Conservation (phyloP, 2,888 invertebrate species). For the Tachina fera region DNA sequence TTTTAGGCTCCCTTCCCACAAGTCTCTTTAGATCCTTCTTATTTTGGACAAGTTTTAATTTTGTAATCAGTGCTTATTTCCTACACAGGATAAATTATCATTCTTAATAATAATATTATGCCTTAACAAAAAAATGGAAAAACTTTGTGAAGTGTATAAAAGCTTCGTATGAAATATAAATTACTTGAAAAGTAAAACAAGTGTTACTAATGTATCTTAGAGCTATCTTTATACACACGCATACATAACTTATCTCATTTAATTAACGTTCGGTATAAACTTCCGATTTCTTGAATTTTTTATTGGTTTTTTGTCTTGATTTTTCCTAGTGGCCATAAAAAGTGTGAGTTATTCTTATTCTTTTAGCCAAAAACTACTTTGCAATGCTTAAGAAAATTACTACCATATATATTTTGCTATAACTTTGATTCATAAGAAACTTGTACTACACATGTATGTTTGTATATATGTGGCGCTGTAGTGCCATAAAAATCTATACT, state of each 20-base stretch:
- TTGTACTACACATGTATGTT: background rate
- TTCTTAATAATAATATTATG: no score
- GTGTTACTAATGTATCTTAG: background rate
- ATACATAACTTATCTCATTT: background rate
- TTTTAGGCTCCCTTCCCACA: no score
- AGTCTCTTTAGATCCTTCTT: no score
- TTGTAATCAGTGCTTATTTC: no score
- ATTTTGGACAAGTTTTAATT: no score
- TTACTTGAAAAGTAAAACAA: background rate
- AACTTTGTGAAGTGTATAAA: no score
- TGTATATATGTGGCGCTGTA: background rate
- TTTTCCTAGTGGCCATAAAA: conserved; percentile 51
- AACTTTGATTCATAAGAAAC: conserved; percentile 57
- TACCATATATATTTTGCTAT: conserved; percentile 59
- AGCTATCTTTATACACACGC: background rate
- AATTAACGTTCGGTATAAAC: background rate
- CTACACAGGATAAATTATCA: no score
- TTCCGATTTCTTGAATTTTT: background rate
- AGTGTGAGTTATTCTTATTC: conserved; percentile 8
- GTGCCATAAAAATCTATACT: background rate
- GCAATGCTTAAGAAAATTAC: conserved; percentile 62
- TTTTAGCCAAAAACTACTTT: conserved; percentile 54
- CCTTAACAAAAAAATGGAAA: no score
- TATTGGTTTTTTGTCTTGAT: background rate
- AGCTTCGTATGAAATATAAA: no score